phyloP scores from a whole-genome alignment of 2,888 invertebrate genomes.

The Vesta saturnalis region DNA sequence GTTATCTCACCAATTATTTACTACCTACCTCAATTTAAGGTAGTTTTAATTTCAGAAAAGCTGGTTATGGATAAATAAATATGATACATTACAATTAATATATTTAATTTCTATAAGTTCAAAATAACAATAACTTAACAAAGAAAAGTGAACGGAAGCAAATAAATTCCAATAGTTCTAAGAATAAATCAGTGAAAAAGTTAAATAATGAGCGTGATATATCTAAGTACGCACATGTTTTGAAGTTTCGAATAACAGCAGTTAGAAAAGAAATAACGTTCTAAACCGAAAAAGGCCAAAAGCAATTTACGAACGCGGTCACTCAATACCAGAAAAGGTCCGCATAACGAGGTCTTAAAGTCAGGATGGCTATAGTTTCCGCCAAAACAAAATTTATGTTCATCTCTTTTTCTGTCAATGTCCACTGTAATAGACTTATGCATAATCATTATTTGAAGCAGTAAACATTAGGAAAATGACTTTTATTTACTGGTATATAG shows the following conservation, averaged over 20 bases:
- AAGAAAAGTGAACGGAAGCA: neutral
- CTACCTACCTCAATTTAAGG: too few species aligned
- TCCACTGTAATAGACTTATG: slow-evolving; percentile 44
- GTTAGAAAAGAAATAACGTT: slow-evolving; percentile 45
- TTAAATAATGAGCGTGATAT: slow-evolving; percentile 19
- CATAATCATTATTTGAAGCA: slow-evolving; percentile 41
- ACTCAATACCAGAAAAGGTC: slow-evolving; percentile 45
- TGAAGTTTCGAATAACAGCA: slow-evolving; percentile 45
- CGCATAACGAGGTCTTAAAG: slow-evolving; percentile 46
- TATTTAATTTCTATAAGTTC: neutral
- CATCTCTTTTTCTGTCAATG: slow-evolving; percentile 45
- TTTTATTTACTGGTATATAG: slow-evolving; percentile 31
- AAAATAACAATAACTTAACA: neutral
- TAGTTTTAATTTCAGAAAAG: too few species aligned
- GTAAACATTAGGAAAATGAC: slow-evolving; percentile 29
- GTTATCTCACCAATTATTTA: too few species aligned
- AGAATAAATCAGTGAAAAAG: slow-evolving; percentile 21
- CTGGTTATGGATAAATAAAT: too few species aligned
- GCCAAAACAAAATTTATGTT: slow-evolving; percentile 49
- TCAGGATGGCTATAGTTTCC: slow-evolving; percentile 44
- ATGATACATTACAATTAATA: too few species aligned
- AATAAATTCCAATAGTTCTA: slow-evolving; percentile 12
- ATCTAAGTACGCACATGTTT: slow-evolving; percentile 33
- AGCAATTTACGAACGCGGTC: slow-evolving; percentile 46
- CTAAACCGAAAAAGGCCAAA: slow-evolving; percentile 44